Evolutionary conservation across 2,113 vertebrate genomes (phyloP), one percentile per base, ranked within the genome.

Genomic region (Myiopsitta monachus): DNA sequence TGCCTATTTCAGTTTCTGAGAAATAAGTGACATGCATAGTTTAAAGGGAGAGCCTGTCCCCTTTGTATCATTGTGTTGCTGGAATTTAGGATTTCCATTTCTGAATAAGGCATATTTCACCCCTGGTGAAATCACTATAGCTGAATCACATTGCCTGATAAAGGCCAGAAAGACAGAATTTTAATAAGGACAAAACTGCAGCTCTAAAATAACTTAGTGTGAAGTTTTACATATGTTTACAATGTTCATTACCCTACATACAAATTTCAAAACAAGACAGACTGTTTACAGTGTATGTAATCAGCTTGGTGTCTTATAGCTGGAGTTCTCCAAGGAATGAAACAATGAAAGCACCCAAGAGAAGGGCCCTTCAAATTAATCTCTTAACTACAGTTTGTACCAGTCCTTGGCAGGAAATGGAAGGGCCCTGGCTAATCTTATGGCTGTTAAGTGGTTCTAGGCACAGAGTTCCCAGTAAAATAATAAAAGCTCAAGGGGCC

Each of bases 11-110:
- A 83, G 52, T 92, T 90, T 89, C 67, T 88, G 43, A 67, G 87
- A 92, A 89, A 39, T 33, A 92, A 92, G 26, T 85, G 79, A 67
- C 81, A 94, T 59, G 44, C 86, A 92, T 61, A 90, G 44, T 95
- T 95, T 64, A 88, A 23, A 41, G 39, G 30, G 49, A 73, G 26
- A 91, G 31, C 46, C 44, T 90, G 59, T 92, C n/a, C 55, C 26
- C 10, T 95, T 94, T 91, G 49, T 83, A 66, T 87, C 28, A 47
- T 57, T 83, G 80, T 95, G 28, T 83, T 61, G 63, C 27, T 90
- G 83, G 82, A 96, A 95, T 92, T 94, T 93, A 93, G 87, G 64
- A 94, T 96, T 97, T 96, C 72, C n/a, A 88, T 78, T 96, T 97
- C 90, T 94, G 68, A 95, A 92, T 80, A 95, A 94, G 54, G 38